phyloP scores from a whole-genome alignment of 2,888 invertebrate species.

The Gandaritis pyraliata region DNA sequence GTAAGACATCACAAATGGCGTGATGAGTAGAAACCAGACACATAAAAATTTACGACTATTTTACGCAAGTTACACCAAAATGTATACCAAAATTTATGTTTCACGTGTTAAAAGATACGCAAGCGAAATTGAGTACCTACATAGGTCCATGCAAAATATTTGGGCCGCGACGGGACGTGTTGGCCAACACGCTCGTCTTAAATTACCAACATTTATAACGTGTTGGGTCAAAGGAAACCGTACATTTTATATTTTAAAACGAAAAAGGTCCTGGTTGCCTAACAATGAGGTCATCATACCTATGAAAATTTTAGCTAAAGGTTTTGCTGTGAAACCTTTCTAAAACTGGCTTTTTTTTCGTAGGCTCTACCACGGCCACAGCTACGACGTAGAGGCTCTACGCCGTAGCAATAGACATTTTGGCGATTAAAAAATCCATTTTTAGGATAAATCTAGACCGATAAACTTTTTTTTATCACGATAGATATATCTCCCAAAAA shows the following conservation, averaged over 20 bases:
- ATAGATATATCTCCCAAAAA: too few relatives aligned
- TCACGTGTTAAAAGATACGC: constrained; percentile 19
- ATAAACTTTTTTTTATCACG: too few relatives aligned
- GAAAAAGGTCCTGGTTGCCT: constrained; percentile 26
- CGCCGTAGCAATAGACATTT: not conserved
- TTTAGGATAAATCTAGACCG: too few relatives aligned
- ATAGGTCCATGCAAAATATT: constrained; percentile 39
- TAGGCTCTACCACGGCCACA: not conserved
- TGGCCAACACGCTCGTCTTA: constrained; percentile 40
- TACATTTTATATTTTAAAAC: constrained; percentile 38
- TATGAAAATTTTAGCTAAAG: not conserved
- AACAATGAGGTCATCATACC: not conserved
- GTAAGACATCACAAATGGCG: too few relatives aligned
- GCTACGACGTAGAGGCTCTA: not conserved
- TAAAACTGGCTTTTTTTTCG: too few relatives aligned
- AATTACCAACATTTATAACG: constrained; percentile 49
- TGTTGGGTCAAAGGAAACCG: constrained; percentile 44
- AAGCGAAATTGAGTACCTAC: constrained; percentile 27
- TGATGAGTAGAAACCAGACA: too few relatives aligned
- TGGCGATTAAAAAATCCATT: too few relatives aligned
- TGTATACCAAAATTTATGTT: constrained; percentile 25
- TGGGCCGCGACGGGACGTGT: constrained; percentile 26
- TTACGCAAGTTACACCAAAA: constrained; percentile 9
- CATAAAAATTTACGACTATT: too few relatives aligned
- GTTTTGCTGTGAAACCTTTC: too few relatives aligned